Conservation (phyloP, 2,113 vertebrate genomes). For the Columba livia region DNA sequence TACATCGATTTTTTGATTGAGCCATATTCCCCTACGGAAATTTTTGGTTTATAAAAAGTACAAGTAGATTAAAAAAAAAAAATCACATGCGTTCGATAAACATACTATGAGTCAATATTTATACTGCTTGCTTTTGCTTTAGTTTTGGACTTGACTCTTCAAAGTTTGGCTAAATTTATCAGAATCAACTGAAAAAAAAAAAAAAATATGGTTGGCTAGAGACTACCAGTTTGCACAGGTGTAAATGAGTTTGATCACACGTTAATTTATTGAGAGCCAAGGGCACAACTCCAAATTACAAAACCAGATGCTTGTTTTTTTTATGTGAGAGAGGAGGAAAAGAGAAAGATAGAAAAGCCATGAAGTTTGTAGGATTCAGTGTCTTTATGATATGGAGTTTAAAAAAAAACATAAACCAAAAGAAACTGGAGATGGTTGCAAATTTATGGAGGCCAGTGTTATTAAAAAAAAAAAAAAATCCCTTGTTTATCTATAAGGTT, state of each 20-base stretch:
- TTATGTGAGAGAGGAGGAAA: background rate
- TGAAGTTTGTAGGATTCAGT: background rate
- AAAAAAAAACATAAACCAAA: constrained; percentile 27
- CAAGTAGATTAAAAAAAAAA: background rate
- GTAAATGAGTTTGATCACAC: constrained; percentile 48
- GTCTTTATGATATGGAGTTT: background rate
- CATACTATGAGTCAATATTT: background rate
- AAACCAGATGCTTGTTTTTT: constrained; percentile 55
- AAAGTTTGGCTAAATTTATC: constrained; percentile 1
- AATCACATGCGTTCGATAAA: background rate
- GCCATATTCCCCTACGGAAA: background rate
- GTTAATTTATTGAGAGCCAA: constrained; percentile 55
- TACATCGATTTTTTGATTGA: background rate
- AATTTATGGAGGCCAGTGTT: background rate
- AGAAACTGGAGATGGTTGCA: background rate
- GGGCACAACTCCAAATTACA: constrained; percentile 58
- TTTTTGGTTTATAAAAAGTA: background rate
- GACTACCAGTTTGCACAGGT: constrained; percentile 53
- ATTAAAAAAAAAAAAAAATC: background rate
- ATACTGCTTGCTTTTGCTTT: background rate
- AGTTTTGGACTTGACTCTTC: background rate
- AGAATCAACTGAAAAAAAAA: background rate
- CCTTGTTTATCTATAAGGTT: background rate
- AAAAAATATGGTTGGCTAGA: background rate
- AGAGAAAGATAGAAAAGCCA: background rate